Percentiles rank a stretch among this genome's conserved stretches.
Evolutionary conservation across 2,797 vertebrate genomes (phyloP).

Genomic region (Graptemys geographica): DNA sequence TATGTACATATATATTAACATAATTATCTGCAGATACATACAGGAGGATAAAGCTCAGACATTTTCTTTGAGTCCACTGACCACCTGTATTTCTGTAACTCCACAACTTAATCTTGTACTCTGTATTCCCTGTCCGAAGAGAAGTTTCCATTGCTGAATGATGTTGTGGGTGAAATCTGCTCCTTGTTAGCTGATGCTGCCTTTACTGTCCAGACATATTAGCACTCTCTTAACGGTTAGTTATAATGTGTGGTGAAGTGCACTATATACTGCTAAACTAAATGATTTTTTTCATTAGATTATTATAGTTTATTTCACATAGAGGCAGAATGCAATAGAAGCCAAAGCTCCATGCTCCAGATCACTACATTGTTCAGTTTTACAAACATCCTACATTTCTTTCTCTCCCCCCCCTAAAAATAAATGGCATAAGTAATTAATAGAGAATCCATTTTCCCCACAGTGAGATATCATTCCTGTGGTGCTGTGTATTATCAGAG

Average conservation of each 20-base stretch:
- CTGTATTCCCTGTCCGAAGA: neutral
- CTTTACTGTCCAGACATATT: neutral
- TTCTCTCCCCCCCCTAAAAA: constrained; percentile 33
- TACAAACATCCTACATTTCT: neutral
- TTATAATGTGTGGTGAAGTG: neutral
- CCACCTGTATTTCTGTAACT: neutral
- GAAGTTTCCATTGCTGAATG: neutral
- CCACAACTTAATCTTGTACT: neutral
- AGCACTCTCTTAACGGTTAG: neutral
- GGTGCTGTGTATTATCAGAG: neutral
- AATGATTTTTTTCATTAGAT: constrained; percentile 28
- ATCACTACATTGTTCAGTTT: neutral
- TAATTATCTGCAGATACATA: neutral
- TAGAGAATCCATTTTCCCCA: constrained; percentile 13
- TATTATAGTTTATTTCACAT: constrained; percentile 65
- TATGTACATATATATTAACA: neutral
- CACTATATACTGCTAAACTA: constrained; percentile 1
- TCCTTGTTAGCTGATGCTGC: constrained; percentile 32
- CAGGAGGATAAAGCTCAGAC: neutral
- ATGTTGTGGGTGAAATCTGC: neutral
- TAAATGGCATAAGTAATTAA: neutral
- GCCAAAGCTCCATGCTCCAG: constrained; percentile 39
- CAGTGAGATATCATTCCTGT: constrained; percentile 9
- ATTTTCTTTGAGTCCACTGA: neutral
- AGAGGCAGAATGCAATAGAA: constrained; percentile 58